Evolutionary conservation across 1,140 invertebrate genomes (phyloP).

Genomic region (Neelides sp.): DNA sequence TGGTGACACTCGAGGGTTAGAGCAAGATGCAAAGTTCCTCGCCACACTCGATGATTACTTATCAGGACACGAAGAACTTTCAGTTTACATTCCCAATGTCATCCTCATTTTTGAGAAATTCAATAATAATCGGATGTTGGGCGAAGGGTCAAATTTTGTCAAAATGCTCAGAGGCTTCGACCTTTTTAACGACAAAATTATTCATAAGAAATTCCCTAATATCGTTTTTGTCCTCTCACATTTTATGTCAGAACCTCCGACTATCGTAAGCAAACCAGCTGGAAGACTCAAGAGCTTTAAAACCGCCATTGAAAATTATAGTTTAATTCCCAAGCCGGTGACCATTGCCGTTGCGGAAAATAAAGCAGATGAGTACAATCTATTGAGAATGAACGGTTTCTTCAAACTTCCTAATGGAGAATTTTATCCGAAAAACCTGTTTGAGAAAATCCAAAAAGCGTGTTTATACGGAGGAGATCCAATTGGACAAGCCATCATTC

Average conservation of each 20-base stretch:
- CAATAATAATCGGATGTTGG: conserved; percentile 8
- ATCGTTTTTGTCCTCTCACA: conserved; percentile 16
- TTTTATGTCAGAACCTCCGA: conserved; percentile 8
- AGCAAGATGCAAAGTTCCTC: conserved; percentile 17
- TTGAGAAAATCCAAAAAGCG: conserved; percentile 9
- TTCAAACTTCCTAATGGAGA: conserved; percentile 16
- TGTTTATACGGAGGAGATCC: not conserved
- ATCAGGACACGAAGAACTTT: conserved; percentile 12
- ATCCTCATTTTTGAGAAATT: conserved; percentile 16
- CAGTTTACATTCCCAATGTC: conserved; percentile 10
- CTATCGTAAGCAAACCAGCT: not conserved
- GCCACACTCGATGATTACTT: conserved; percentile 13
- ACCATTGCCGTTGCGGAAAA: conserved; percentile 7
- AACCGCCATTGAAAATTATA: conserved; percentile 9
- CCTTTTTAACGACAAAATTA: conserved; percentile 7
- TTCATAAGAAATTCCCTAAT: conserved; percentile 13
- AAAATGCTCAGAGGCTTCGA: conserved; percentile 13
- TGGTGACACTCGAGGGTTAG: conserved; percentile 15
- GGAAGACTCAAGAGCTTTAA: conserved; percentile 1
- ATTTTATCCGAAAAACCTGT: conserved; percentile 14
- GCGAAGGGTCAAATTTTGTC: conserved; percentile 7
- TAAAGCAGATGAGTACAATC: conserved; percentile 5
- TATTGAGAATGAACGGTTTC: conserved; percentile 7
- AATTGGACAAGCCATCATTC: conserved; percentile 9
- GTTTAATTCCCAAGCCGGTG: conserved; percentile 13